A percentile compares a stretch with the other conserved stretches of the same genome.
These are phyloP conservation scores for Smutsia temminckii DNA, from an alignment of 2,797 vertebrate species.

Conservation along the genomic window DNA sequence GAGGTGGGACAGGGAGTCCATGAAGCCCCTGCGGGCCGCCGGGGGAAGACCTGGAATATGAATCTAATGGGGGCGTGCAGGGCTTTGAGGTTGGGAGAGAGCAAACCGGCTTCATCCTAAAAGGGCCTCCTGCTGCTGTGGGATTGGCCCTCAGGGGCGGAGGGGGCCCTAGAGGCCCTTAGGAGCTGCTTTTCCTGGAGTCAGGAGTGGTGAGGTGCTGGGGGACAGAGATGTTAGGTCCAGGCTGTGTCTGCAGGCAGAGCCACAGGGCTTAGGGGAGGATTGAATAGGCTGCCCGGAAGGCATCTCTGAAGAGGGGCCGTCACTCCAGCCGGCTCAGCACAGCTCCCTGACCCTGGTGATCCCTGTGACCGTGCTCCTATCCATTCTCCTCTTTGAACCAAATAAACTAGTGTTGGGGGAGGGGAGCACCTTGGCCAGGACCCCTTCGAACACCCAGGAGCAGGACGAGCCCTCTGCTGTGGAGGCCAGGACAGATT, in stretches of 20 bases:
- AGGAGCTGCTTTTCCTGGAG: background rate
- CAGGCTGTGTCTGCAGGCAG: background rate
- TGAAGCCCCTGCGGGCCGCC: background rate
- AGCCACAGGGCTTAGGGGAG: background rate
- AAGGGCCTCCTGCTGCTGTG: background rate
- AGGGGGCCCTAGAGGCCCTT: background rate
- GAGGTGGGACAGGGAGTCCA: background rate
- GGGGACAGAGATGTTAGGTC: background rate
- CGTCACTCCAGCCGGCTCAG: background rate
- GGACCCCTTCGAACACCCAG: background rate
- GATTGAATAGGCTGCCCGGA: background rate
- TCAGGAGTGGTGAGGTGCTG: background rate
- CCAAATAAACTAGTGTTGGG: background rate
- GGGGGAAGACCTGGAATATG: background rate
- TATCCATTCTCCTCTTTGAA: background rate
- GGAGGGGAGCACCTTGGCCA: background rate
- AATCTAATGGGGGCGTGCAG: background rate
- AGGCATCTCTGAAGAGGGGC: background rate
- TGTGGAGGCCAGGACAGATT: background rate
- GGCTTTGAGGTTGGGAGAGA: background rate
- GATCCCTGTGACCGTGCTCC: background rate
- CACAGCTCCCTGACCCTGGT: background rate
- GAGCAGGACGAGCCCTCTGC: background rate
- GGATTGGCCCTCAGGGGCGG: background rate
- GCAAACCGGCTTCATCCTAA: background rate